Conservation (phyloP, 2,888 invertebrate genomes). For the Pseudeuparius sepicola region DNA sequence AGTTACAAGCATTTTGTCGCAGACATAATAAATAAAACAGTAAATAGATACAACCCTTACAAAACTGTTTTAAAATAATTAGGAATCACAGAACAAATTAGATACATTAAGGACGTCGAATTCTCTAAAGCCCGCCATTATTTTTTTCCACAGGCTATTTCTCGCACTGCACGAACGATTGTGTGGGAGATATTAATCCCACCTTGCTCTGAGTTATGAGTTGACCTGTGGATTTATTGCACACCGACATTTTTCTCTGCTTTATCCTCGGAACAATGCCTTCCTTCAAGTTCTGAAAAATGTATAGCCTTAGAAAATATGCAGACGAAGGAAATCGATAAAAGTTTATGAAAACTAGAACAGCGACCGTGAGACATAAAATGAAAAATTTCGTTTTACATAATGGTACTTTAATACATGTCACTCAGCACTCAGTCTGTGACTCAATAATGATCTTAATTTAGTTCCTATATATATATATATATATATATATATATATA, state of each 20-base stretch:
- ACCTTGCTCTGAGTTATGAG: slow-evolving; percentile 44
- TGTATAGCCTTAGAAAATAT: slow-evolving; percentile 10
- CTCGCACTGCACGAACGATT: slow-evolving; percentile 15
- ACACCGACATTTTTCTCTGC: slow-evolving; percentile 38
- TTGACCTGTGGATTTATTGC: slow-evolving; percentile 39
- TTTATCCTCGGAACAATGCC: slow-evolving; percentile 43
- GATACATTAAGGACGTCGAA: too few species aligned
- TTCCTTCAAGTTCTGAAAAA: slow-evolving; percentile 40
- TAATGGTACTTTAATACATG: too few species aligned
- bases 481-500: slow-evolving; percentile 3
- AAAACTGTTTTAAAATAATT: too few species aligned
- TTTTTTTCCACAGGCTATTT: too few species aligned
- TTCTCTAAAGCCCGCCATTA: too few species aligned
- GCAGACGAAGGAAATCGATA: neutral
- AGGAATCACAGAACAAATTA: too few species aligned
- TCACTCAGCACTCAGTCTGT: too few species aligned
- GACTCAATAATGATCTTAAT: neutral
- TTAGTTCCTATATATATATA: neutral
- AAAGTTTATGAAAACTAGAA: neutral
- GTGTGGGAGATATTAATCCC: slow-evolving; percentile 31
- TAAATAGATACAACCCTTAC: too few species aligned
- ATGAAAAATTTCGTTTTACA: too few species aligned
- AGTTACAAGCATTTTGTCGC: too few species aligned
- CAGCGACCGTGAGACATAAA: neutral
- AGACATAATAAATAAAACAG: too few species aligned